These are phyloP conservation scores for Sula dactylatra DNA, from an alignment of 2,113 vertebrate genomes.

Conservation along the genomic window DNA sequence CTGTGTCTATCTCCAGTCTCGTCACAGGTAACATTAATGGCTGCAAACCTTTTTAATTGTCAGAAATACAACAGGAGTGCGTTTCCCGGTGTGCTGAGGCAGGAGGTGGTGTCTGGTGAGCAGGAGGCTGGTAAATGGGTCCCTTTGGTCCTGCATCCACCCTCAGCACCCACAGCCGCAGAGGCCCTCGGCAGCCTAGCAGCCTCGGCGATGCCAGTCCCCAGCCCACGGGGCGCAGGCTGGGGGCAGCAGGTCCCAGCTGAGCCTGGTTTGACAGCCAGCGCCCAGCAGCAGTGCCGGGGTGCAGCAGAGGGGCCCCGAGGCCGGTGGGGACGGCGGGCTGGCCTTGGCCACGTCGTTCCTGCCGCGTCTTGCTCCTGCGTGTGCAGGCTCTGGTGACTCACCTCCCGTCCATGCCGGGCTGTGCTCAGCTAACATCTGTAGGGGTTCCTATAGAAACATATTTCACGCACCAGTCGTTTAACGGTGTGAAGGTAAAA, in stretches of 20 bases:
- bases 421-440: background rate
- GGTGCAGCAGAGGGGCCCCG: background rate
- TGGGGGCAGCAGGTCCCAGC: background rate
- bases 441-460: background rate
- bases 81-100: background rate
- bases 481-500: background rate
- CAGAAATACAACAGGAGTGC: accelerated
- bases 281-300: accelerated
- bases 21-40: accelerated
- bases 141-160: background rate
- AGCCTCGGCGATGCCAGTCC: background rate
- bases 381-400: background rate
- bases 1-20: background rate
- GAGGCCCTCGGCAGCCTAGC: background rate
- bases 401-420: background rate
- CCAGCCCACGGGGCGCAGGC: accelerated
- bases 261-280: accelerated
- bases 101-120: background rate
- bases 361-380: accelerated
- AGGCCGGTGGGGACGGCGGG: accelerated
- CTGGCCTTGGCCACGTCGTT: accelerated
- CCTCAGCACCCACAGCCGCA: accelerated
- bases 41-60: background rate
- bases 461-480: background rate
- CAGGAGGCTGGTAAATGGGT: background rate